Conservation (phyloP, 2,888 invertebrate species). For the Bibio marci region DNA sequence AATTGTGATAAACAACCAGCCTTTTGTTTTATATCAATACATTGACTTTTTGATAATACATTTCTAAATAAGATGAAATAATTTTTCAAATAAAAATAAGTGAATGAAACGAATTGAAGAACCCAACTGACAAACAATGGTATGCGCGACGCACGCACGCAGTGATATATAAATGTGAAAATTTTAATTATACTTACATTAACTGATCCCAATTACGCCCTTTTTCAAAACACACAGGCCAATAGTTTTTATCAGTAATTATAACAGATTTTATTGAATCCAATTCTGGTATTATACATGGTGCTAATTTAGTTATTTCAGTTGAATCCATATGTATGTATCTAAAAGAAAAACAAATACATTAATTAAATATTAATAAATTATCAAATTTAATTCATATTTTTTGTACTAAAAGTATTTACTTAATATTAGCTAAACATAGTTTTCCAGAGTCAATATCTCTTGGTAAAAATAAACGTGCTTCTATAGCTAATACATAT, state of each 20-base stretch:
- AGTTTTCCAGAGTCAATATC: constrained; percentile 65
- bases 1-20: constrained; percentile 76
- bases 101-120: too few species aligned
- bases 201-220: constrained; percentile 72
- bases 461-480: constrained; percentile 70
- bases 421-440: constrained; percentile 66
- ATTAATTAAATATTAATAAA: neutral
- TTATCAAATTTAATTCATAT: too few species aligned
- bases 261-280: constrained; percentile 53
- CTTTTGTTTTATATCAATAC: constrained; percentile 72
- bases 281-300: constrained; percentile 73
- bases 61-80: constrained; percentile 36
- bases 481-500: constrained; percentile 87
- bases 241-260: constrained; percentile 72
- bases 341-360: constrained; percentile 17
- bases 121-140: too few species aligned
- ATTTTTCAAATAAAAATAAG: too few species aligned
- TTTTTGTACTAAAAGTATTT: constrained; percentile 13
- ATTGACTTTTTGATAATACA: constrained; percentile 47
- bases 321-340: constrained; percentile 31
- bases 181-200: constrained; percentile 41
- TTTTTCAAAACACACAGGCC: constrained; percentile 71
- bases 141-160: too few species aligned
- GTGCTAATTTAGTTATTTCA: constrained; percentile 41
- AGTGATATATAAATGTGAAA: too few species aligned